Percentiles rank a stretch among this genome's conserved stretches.
Conservation (phyloP, 2,888 invertebrate genomes). For the Tinea trinotella region DNA sequence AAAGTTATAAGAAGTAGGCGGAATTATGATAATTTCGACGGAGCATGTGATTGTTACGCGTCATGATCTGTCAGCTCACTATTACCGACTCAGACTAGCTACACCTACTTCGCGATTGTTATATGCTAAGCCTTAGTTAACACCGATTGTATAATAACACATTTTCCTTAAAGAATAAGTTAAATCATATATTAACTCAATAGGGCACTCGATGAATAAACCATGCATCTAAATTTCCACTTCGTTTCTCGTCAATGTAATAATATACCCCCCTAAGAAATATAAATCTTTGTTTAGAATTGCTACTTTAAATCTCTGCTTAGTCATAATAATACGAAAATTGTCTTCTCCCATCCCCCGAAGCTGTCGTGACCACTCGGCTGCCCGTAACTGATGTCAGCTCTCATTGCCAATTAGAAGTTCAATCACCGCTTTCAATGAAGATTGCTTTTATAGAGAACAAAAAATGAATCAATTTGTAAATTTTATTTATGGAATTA, state of each 20-base stretch:
- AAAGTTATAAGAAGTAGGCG: conserved; percentile 9
- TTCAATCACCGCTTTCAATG: conserved; percentile 53
- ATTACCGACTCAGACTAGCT: not conserved
- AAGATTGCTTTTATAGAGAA: conserved; percentile 27
- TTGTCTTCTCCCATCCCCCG: not conserved
- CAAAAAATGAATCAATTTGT: conserved; percentile 52
- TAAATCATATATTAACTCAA: too few species aligned
- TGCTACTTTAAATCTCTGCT: not conserved
- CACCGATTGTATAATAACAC: not conserved
- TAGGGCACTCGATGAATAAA: too few species aligned
- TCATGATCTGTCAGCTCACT: conserved; percentile 3
- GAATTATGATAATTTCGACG: not conserved
- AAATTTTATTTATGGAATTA: not conserved
- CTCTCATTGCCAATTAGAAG: conserved; percentile 54
- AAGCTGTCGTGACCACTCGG: conserved; percentile 33
- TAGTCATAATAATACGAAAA: not conserved
- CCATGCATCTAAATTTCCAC: not conserved
- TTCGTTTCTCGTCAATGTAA: not conserved
- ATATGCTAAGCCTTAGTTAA: not conserved
- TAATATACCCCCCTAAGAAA: not conserved
- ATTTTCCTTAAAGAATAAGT: not conserved
- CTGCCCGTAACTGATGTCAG: conserved; percentile 40
- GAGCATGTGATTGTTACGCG: conserved; percentile 11
- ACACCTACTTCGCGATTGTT: not conserved
- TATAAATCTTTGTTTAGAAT: not conserved